Percentiles rank a stretch among this genome's conserved stretches.
Conservation (phyloP, 2,888 invertebrate genomes). For the Dromius quadrimaculatus region DNA sequence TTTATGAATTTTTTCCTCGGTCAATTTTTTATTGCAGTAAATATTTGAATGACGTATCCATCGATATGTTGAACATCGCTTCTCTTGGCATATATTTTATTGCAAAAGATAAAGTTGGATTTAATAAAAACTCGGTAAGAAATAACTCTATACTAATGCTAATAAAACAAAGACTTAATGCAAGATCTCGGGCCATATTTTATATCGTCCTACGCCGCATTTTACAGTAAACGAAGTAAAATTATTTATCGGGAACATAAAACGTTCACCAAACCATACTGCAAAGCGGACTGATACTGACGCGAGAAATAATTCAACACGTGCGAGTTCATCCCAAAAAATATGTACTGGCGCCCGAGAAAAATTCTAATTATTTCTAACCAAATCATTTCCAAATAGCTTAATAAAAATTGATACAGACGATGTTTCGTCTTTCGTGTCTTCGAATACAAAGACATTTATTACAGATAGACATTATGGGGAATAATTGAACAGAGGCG, state of each 20-base stretch:
- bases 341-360: too few species aligned
- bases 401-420: slow-evolving; percentile 5
- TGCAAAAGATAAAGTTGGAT: background rate
- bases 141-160: slow-evolving; percentile 31
- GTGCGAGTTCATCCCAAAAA: background rate
- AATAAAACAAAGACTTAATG: slow-evolving; percentile 36
- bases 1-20: too few species aligned
- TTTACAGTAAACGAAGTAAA: slow-evolving; percentile 43
- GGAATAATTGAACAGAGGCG: background rate
- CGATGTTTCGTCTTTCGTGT: slow-evolving; percentile 8
- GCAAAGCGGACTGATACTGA: background rate
- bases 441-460: slow-evolving; percentile 10
- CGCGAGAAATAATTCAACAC: background rate
- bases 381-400: too few species aligned
- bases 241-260: slow-evolving; percentile 39
- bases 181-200: slow-evolving; percentile 9
- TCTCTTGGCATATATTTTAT: slow-evolving; percentile 8
- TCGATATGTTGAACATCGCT: slow-evolving; percentile 14
- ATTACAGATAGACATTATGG: background rate
- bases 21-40: too few species aligned
- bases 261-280: slow-evolving; percentile 2
- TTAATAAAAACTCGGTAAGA: background rate
- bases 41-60: too few species aligned
- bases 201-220: slow-evolving; percentile 34
- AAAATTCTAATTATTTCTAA: too few species aligned